A percentile compares a stretch with the other conserved stretches of the same genome.
phyloP scores from a whole-genome alignment of 2,797 vertebrate genomes.

The Varecia variegata region DNA sequence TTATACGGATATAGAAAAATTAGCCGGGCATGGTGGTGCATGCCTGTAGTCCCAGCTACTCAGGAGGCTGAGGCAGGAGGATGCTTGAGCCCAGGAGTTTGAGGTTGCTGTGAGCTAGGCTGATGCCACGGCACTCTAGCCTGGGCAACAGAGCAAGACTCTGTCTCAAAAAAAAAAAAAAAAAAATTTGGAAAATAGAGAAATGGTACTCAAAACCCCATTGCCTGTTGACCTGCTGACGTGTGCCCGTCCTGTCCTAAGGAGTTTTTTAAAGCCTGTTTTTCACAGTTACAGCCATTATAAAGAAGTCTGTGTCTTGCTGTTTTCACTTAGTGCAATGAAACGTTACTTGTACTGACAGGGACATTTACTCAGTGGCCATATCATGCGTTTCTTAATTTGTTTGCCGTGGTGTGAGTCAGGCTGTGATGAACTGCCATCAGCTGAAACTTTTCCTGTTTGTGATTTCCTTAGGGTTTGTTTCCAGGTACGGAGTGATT shows the following conservation, averaged over 20 bases:
- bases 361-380: too few relatives aligned
- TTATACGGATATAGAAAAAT: too few relatives aligned
- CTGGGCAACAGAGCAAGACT: too few relatives aligned
- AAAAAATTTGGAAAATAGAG: background rate
- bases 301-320: background rate
- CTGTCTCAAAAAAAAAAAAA: too few relatives aligned
- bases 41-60: too few relatives aligned
- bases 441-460: background rate
- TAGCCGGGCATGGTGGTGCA: too few relatives aligned
- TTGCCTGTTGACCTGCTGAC: too few relatives aligned
- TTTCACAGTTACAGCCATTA: background rate
- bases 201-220: background rate
- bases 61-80: too few relatives aligned
- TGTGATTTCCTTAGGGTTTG: background rate
- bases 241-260: background rate
- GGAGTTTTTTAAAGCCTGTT: background rate
- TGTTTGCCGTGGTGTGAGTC: rapidly evolving
- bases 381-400: rapidly evolving
- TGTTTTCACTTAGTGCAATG: rapidly evolving
- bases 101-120: too few relatives aligned
- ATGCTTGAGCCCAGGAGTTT: too few relatives aligned
- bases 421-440: rapidly evolving
- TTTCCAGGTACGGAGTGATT: background rate
- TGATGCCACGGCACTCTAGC: too few relatives aligned
- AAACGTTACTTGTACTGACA: background rate